Evolutionary conservation across 1,140 invertebrate genomes (phyloP), one percentile per base, ranked within the genome.

Genomic region (Papilio helenus): DNA sequence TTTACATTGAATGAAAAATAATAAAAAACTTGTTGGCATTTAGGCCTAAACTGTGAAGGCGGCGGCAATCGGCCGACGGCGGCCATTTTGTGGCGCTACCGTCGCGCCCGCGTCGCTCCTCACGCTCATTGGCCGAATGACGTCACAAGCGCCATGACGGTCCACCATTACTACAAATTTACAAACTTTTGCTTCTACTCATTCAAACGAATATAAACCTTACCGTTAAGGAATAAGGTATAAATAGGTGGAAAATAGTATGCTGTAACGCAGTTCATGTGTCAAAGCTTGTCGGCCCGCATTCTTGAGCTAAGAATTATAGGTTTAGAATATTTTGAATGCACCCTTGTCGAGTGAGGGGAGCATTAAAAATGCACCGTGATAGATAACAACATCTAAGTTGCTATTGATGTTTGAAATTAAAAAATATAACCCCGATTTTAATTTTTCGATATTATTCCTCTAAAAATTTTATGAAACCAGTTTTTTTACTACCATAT

Each of bases 31-130:
- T 87, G 86, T 87, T 88, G 85, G 88, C 88, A 86, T 90, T 90
- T 94, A 93, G 93, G 93, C 93, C 93, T 94, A 93, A 93, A 92
- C 87, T 88, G 86, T 86, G 88, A 88, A 90, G 88, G 92, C 92
- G 93, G 89, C 93, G 90, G 90, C 88, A 87, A 86, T 55, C 76
- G 86, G 78, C 90, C 88, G 90, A 82, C 92, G 92, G 90, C 92
- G 82, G 93, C 93, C 93, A 93, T 94, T 85, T 94, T 94, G 92
- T 92, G 92, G 90, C 90, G 93, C 92, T 93, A 85, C 84, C 82
- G 90, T 93, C 89, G 92, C 91, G 82, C 83, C 81, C 89, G 92
- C 91, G 82, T 84, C 82, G 83, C 82, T 79, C 84, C 80, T 82
- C 83, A 84, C 87, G 90, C 92, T 91, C 88, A 94, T 94, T 94